Evolutionary conservation across 2,113 vertebrate species (phyloP).

Genomic region (Sinocyclocheilus rhinocerous): DNA sequence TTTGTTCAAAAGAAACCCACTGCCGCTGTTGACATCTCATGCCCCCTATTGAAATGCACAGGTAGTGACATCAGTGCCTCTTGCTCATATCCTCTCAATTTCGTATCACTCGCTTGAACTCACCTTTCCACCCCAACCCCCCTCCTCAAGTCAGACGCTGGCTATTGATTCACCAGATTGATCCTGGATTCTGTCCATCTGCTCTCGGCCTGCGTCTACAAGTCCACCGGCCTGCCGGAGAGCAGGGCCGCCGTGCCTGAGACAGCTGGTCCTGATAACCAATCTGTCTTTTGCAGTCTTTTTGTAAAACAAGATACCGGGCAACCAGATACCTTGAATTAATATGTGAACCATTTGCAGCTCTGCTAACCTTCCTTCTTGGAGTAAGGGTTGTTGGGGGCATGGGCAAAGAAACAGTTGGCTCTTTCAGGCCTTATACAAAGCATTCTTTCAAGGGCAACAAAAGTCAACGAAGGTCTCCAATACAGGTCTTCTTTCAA

Average conservation of each 20-base stretch:
- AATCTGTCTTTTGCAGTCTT: slow-evolving; percentile 71
- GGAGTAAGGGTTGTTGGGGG: slow-evolving; percentile 64
- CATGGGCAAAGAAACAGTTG: slow-evolving; percentile 66
- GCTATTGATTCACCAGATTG: slow-evolving; percentile 73
- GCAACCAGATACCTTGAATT: slow-evolving; percentile 77
- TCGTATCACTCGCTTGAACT: neutral
- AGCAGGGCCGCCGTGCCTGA: slow-evolving; percentile 52
- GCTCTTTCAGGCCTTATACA: slow-evolving; percentile 60
- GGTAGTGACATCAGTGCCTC: slow-evolving; percentile 23
- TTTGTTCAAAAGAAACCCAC: neutral
- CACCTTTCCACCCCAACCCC: slow-evolving; percentile 19
- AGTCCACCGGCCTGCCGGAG: slow-evolving; percentile 30
- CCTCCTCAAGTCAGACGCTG: slow-evolving; percentile 63
- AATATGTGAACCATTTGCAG: slow-evolving; percentile 74
- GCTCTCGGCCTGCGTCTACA: slow-evolving; percentile 64
- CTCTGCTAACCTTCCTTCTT: neutral
- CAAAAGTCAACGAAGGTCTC: slow-evolving; percentile 17
- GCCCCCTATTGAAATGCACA: slow-evolving; percentile 39
- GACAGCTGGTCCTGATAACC: slow-evolving; percentile 77
- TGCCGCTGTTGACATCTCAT: slow-evolving; percentile 33
- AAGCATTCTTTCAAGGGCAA: slow-evolving; percentile 59
- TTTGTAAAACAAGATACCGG: slow-evolving; percentile 72
- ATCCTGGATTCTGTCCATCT: slow-evolving; percentile 73
- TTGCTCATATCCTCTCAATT: slow-evolving; percentile 12
- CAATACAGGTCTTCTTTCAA: slow-evolving; percentile 21